phyloP scores from a whole-genome alignment of 2,888 invertebrate genomes.

The Diabrotica balteata region DNA sequence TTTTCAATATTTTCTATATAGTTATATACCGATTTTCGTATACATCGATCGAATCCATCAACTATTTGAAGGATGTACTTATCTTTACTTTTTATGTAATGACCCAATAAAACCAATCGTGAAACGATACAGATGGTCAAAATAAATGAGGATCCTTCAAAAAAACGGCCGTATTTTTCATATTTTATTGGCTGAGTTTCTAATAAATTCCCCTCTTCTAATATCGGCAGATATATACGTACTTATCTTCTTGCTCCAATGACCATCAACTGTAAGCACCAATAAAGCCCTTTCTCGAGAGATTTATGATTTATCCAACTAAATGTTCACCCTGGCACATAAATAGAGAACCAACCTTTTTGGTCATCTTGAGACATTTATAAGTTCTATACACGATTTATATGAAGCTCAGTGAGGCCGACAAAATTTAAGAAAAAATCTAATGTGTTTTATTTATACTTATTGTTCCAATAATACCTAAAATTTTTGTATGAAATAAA shows the following conservation, averaged over 20 bases:
- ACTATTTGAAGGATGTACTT: no score
- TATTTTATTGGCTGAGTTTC: not conserved
- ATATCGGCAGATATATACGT: slow-evolving; percentile 3
- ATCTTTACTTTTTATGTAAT: no score
- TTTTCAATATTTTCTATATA: no score
- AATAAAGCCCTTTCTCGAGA: not conserved
- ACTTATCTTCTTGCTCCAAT: slow-evolving; percentile 3
- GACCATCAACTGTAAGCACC: slow-evolving; percentile 12
- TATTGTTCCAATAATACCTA: no score
- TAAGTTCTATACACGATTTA: not conserved
- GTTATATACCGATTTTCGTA: no score
- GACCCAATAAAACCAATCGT: not conserved
- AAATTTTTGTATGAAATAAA: no score
- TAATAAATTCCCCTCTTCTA: slow-evolving; percentile 5
- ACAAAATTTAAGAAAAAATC: no score
- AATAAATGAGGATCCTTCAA: not conserved
- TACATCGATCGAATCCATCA: no score
- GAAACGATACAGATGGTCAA: not conserved
- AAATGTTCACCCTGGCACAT: not conserved
- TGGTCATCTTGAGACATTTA: not conserved
- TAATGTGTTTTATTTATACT: no score
- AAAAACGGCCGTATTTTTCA: slow-evolving; percentile 3
- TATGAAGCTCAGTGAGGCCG: not conserved
- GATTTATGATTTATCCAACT: slow-evolving; percentile 6
- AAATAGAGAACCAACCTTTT: not conserved